These are phyloP conservation scores for Rynchops niger DNA, from an alignment of 2,113 vertebrate species.

Conservation along the genomic window DNA sequence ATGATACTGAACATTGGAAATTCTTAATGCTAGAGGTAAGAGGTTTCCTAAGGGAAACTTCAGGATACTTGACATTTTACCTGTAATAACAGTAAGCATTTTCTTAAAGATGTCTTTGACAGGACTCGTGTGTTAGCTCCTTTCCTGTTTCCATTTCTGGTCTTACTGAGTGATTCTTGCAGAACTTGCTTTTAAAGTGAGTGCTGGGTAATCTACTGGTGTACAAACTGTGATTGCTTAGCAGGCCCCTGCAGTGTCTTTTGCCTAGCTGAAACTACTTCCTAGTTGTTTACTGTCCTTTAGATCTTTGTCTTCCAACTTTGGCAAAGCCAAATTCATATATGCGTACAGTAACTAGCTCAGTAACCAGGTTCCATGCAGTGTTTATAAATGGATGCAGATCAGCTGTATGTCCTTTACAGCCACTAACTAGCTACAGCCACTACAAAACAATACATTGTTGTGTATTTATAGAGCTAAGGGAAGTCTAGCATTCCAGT, in stretches of 20 bases:
- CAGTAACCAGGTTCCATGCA: not conserved
- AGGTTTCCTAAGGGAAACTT: not conserved
- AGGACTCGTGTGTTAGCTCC: not conserved
- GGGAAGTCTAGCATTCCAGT: not conserved
- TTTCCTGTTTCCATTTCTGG: not conserved
- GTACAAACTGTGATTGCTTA: not conserved
- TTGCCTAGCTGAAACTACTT: not conserved
- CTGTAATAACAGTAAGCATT: not conserved
- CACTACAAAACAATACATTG: not conserved
- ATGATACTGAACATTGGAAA: not conserved
- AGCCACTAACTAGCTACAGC: not conserved
- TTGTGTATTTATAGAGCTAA: not conserved
- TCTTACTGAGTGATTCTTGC: not conserved
- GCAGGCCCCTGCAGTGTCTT: not conserved
- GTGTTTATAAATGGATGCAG: not conserved
- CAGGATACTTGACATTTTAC: not conserved
- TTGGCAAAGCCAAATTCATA: not conserved
- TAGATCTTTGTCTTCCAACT: not conserved
- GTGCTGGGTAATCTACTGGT: not conserved
- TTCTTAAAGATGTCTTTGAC: not conserved
- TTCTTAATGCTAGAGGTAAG: not conserved
- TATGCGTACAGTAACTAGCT: not conserved
- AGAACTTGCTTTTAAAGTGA: not conserved
- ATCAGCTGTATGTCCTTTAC: not conserved
- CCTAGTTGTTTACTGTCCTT: not conserved